Conservation (phyloP, 2,797 vertebrate genomes). For the Myiothlypis coronata region DNA sequence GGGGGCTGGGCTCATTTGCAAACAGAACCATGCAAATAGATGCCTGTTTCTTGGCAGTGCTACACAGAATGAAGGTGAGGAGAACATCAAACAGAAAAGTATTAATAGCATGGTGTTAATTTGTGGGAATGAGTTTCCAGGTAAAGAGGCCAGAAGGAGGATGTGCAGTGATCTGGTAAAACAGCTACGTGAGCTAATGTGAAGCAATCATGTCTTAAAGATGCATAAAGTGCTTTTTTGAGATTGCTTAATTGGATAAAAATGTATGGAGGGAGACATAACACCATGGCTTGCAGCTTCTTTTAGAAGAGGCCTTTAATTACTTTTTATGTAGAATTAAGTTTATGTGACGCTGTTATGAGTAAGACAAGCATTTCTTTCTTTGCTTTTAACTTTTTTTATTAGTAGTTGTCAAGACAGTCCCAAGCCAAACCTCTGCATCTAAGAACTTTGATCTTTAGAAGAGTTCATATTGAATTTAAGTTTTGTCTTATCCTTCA, state of each 20-base stretch:
- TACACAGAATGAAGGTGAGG: background rate
- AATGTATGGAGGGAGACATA: background rate
- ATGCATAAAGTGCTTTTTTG: background rate
- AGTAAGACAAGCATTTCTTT: constrained; percentile 25
- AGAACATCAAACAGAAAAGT: background rate
- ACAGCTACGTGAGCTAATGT: background rate
- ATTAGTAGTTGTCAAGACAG: constrained; percentile 28
- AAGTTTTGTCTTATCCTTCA: background rate
- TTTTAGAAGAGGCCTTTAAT: constrained; percentile 40
- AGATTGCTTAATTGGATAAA: background rate
- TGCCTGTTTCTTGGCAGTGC: background rate
- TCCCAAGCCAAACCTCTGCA: background rate
- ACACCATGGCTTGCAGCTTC: background rate
- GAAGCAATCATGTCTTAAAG: background rate
- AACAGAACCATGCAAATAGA: background rate
- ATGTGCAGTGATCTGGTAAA: background rate
- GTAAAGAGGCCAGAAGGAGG: background rate
- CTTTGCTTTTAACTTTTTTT: constrained; percentile 49
- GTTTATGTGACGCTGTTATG: constrained; percentile 28
- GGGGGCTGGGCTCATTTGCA: background rate
- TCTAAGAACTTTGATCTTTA: constrained; percentile 46
- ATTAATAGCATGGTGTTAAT: background rate
- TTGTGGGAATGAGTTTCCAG: background rate
- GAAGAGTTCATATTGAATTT: background rate
- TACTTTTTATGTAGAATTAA: constrained; percentile 1